Evolutionary conservation across 1,140 invertebrate genomes (phyloP).

Genomic region (Coelopa frigida): DNA sequence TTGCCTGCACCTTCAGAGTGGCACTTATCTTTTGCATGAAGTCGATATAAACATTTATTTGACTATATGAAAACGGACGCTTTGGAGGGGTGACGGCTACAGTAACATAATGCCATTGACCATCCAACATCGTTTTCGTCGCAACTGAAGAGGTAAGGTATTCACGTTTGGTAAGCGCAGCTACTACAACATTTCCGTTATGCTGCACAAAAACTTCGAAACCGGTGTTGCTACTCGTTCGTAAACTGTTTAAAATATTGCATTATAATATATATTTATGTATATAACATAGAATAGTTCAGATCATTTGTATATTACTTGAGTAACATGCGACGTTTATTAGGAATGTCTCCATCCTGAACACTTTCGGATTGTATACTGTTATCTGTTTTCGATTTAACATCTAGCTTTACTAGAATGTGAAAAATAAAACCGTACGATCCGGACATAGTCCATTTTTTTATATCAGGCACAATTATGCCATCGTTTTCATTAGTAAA

Average conservation of each 20-base stretch:
- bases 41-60: conserved; percentile 56
- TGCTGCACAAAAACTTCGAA: conserved; percentile 56
- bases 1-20: conserved; percentile 53
- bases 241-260: conserved; percentile 42
- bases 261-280: neutral
- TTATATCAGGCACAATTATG: conserved; percentile 48
- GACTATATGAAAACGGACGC: conserved; percentile 56
- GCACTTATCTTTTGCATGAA: conserved; percentile 50
- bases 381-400: conserved; percentile 11
- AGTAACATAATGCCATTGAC: conserved; percentile 55
- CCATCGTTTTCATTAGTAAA: conserved; percentile 50
- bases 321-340: conserved; percentile 30
- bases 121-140: conserved; percentile 49
- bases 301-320: too few relatives aligned
- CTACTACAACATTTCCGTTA: conserved; percentile 51
- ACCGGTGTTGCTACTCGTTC: conserved; percentile 49
- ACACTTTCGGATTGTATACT: too few relatives aligned
- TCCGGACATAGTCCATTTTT: conserved; percentile 50
- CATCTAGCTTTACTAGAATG: conserved; percentile 52
- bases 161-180: conserved; percentile 53
- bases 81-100: conserved; percentile 52
- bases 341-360: conserved; percentile 11
- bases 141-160: conserved; percentile 50
- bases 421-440: conserved; percentile 56
- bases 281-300: neutral